Conservation (phyloP, 2,888 invertebrate species). For the Gymnoscelis rufifasciata region DNA sequence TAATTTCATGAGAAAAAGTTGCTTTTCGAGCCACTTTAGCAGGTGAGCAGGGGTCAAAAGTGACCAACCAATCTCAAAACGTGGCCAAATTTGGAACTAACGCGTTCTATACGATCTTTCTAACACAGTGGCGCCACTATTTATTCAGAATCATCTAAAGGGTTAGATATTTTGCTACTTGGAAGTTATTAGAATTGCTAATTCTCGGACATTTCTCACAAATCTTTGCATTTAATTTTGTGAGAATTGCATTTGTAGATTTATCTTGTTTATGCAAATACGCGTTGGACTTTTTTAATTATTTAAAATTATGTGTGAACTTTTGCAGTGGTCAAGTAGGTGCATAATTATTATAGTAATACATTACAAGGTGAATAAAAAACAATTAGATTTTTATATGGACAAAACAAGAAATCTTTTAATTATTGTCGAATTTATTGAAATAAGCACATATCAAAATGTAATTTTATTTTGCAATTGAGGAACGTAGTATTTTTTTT, state of each 20-base stretch:
- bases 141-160: slow-evolving; percentile 28
- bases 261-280: slow-evolving; percentile 7
- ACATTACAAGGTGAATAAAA: no score
- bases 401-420: no score
- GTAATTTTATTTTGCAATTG: no score
- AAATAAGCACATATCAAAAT: no score
- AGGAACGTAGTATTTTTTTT: no score
- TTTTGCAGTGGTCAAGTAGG: slow-evolving; percentile 1
- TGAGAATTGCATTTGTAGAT: slow-evolving; percentile 17
- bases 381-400: no score
- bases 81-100: neutral
- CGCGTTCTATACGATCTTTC: neutral
- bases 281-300: slow-evolving; percentile 2
- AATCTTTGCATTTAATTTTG: slow-evolving; percentile 21
- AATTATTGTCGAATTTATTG: no score
- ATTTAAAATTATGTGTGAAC: slow-evolving; percentile 11
- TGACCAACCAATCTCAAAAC: neutral
- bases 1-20: slow-evolving; percentile 48
- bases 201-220: slow-evolving; percentile 43
- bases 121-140: neutral
- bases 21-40: slow-evolving; percentile 36
- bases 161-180: slow-evolving; percentile 41
- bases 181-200: slow-evolving; percentile 42
- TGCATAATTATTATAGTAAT: neutral
- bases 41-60: slow-evolving; percentile 57